Conservation (phyloP, 2,888 invertebrate genomes). For the Epistrophella euchroma region DNA sequence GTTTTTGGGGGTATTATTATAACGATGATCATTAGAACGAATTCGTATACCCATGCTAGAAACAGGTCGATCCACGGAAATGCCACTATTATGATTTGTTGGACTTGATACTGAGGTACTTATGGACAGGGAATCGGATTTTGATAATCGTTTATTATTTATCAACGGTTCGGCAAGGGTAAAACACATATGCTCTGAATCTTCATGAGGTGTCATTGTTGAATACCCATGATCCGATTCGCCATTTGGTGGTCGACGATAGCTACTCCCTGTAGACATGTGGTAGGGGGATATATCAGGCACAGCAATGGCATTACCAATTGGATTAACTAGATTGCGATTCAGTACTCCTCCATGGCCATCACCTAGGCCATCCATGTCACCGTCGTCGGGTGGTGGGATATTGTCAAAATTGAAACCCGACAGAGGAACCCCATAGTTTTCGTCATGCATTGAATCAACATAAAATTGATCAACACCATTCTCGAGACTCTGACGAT, state of each 20-base stretch:
- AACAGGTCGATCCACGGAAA: conserved; percentile 45
- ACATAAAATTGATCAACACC: conserved; percentile 84
- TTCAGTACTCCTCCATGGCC: conserved; percentile 84
- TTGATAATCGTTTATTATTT: conserved; percentile 84
- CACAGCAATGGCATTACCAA: conserved; percentile 87
- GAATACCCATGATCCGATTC: conserved; percentile 97
- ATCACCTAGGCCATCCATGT: conserved; percentile 83
- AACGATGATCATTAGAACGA: conserved; percentile 82
- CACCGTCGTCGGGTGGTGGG: conserved; percentile 83
- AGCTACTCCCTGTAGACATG: conserved; percentile 88
- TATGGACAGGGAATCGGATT: conserved; percentile 86
- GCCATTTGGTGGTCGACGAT: conserved; percentile 88
- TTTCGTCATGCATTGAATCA: conserved; percentile 85
- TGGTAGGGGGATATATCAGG: conserved; percentile 92
- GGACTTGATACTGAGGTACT: conserved; percentile 85
- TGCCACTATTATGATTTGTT: conserved; percentile 78
- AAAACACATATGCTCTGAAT: conserved; percentile 92
- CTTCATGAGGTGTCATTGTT: conserved; percentile 96
- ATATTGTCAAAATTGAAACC: conserved; percentile 89
- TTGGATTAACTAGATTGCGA: conserved; percentile 88
- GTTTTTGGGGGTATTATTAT: conserved; percentile 77
- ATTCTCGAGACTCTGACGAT: conserved; percentile 87
- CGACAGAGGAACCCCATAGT: conserved; percentile 88
- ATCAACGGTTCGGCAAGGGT: conserved; percentile 88
- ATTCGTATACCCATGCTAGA: conserved; percentile 77